Conservation (phyloP, 2,797 vertebrate genomes). For the Neopelma chrysocephalum region DNA sequence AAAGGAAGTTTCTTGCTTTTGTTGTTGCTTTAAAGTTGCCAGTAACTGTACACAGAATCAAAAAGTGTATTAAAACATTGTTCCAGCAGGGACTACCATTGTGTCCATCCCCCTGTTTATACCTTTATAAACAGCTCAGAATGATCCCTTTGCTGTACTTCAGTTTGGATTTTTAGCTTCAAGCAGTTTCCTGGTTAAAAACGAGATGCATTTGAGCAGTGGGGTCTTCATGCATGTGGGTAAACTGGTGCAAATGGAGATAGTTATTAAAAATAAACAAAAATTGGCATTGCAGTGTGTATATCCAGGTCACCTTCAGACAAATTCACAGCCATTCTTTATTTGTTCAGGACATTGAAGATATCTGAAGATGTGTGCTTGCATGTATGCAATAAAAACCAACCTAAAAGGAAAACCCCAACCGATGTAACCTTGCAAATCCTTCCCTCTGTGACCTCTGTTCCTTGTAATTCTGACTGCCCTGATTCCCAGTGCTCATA, state of each 20-base stretch:
- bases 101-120: not conserved
- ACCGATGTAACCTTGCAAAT: not conserved
- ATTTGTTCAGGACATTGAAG: not conserved
- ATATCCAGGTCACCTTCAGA: not conserved
- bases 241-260: not conserved
- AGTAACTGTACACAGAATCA: not conserved
- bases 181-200: not conserved
- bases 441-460: slow-evolving; percentile 2
- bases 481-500: slow-evolving; percentile 45
- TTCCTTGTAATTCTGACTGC: not conserved
- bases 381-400: not conserved
- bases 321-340: not conserved
- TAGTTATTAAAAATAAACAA: not conserved
- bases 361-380: not conserved
- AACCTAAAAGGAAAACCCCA: not conserved
- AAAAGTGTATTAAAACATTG: not conserved
- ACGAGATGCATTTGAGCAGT: not conserved
- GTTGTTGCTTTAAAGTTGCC: not conserved
- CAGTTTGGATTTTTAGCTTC: not conserved
- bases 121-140: not conserved
- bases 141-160: not conserved
- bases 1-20: not conserved
- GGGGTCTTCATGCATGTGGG: not conserved
- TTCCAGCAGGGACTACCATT: not conserved
- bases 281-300: not conserved